Conservation (phyloP, 2,113 vertebrate genomes). For the Riparia riparia region DNA sequence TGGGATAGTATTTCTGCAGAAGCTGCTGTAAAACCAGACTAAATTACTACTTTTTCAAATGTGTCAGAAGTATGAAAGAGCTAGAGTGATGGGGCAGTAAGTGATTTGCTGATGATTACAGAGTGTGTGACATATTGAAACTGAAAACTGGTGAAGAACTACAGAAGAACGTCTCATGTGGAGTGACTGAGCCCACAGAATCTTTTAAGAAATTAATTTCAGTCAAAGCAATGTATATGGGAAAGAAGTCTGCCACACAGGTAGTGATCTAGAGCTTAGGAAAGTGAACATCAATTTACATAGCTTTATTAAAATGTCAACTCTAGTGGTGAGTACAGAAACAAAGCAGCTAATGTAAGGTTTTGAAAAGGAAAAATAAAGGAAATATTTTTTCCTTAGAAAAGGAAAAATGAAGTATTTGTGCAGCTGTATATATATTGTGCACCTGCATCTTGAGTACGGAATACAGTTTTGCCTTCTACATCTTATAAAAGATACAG, state of each 20-base stretch:
- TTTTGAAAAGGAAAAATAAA: not conserved
- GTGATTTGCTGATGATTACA: not conserved
- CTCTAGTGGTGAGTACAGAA: not conserved
- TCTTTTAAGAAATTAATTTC: not conserved
- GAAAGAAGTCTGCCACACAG: not conserved
- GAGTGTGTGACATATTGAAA: not conserved
- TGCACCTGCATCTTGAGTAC: not conserved
- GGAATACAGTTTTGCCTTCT: not conserved
- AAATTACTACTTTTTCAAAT: not conserved
- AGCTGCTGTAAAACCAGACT: not conserved
- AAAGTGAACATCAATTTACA: not conserved
- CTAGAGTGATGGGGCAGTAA: not conserved
- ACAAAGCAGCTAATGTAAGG: not conserved
- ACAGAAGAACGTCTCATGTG: not conserved
- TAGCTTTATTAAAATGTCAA: not conserved
- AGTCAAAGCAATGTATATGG: not conserved
- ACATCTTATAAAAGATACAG: not conserved
- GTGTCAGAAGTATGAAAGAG: not conserved
- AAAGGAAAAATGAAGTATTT: not conserved
- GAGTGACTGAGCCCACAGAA: not conserved
- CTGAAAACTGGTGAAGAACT: not conserved
- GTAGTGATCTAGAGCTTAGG: not conserved
- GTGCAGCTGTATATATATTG: not conserved
- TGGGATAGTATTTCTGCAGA: not conserved
- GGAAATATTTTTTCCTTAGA: not conserved